Base-by-base conservation (phyloP, 2,888 invertebrate species). In the Lacanobia oleracea region DNA sequence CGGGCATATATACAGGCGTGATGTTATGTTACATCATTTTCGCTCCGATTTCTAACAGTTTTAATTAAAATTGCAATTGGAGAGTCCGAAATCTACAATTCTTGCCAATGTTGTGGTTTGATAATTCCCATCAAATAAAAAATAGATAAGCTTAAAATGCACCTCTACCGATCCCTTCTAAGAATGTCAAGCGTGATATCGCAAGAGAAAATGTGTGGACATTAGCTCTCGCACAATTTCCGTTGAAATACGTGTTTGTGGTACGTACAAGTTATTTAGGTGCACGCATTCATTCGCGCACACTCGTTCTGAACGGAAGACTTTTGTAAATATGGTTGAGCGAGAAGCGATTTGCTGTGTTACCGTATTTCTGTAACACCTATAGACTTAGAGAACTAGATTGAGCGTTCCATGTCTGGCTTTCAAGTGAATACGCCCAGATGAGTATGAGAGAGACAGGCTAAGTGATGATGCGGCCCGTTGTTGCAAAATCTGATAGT, bases 161-260 rank as follows among this genome's bases (percentile, higher is more conserved):
- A 23, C 5, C 37, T 37, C 45, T 60, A 50, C 59, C 54, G 21
- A 61, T 79, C 77, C 79, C 83, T 81, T 81, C 64, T 51, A 79
- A 82, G 79, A 85, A 84, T 48, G 51, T 66, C 37, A 79, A 53
- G 64, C 68, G 56, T 66, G 43, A 62, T 66, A 50, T 82, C 61
- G 33, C 67, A 76, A 67, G 76, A 83, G 85, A 82, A 86, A 84
- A 85, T 79, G 77, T 80, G 82, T 77, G 82, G 74, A 79, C 80
- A 82, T 83, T 79, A 75, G 72, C 80, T 84, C 79, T 82, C 82
- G 76, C 70, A 83, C 82, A 86, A 88, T 87, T 87, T 88, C 87
- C 88, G 86, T 80, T 85, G 71, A 68, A 71, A 68, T 77, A 75
- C 64, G 56, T 75, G 66, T 76, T 67, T 81, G 70, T 76, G 54